phyloP scores from a whole-genome alignment of 2,888 invertebrate genomes.

The Spatulosminthurus flaviceps region DNA sequence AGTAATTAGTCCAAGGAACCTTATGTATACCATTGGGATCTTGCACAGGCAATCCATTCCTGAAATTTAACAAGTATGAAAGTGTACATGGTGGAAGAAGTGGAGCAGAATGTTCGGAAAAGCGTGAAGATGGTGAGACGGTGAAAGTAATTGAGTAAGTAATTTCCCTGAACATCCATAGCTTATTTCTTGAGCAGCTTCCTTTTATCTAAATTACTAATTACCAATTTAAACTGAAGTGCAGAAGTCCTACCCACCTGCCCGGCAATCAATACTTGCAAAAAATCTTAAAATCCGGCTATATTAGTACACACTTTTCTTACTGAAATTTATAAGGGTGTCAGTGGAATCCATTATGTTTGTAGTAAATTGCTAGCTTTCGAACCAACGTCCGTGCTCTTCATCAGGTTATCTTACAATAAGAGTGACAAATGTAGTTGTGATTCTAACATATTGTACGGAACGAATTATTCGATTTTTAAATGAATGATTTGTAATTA shows the following conservation, averaged over 20 bases:
- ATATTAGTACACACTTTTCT: no score
- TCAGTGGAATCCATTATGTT: no score
- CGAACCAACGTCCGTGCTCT: no score
- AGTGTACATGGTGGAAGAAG: neutral
- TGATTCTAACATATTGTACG: no score
- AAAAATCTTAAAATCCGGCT: neutral
- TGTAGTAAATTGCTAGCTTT: no score
- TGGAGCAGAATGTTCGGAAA: neutral
- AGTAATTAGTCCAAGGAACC: neutral
- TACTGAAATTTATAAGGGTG: no score
- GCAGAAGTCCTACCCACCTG: neutral
- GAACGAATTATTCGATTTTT: no score
- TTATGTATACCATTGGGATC: neutral
- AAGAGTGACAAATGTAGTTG: no score
- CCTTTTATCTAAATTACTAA: slow-evolving; percentile 23
- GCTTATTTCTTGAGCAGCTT: neutral
- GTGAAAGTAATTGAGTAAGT: slow-evolving; percentile 13
- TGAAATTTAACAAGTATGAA: neutral
- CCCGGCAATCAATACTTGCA: slow-evolving; percentile 5
- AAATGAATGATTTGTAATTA: no score
- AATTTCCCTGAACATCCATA: neutral
- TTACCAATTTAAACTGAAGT: slow-evolving; percentile 8
- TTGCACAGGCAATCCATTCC: no score
- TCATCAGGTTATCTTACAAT: no score
- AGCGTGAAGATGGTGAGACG: slow-evolving; percentile 5